phyloP scores from a whole-genome alignment of 2,888 invertebrate species.

The Lochmaea crataegi region DNA sequence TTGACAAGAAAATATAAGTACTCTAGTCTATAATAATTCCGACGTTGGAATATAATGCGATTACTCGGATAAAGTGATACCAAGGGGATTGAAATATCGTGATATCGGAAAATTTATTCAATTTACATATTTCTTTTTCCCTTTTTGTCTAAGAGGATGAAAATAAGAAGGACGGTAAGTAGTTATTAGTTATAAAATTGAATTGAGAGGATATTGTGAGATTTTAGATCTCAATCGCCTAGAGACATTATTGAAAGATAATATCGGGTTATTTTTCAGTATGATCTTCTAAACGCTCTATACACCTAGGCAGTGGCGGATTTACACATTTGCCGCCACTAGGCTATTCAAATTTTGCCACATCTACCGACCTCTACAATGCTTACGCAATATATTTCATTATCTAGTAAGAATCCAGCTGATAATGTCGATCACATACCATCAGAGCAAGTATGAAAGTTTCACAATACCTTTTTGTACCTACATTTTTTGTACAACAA shows the following conservation, averaged over 20 bases:
- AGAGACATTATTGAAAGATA: not conserved
- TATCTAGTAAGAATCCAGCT: too few relatives aligned
- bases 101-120: conserved; percentile 15
- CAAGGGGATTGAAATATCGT: conserved; percentile 11
- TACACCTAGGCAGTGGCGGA: too few relatives aligned
- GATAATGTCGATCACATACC: too few relatives aligned
- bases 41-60: conserved; percentile 19
- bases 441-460: too few relatives aligned
- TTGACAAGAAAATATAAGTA: not conserved
- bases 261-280: not conserved
- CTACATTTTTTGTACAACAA: too few relatives aligned
- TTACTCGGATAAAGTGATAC: conserved; percentile 26
- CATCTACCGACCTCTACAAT: too few relatives aligned
- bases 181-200: not conserved
- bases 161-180: not conserved
- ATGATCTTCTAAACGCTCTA: too few relatives aligned
- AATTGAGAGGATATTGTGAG: not conserved
- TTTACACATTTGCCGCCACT: too few relatives aligned
- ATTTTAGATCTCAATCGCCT: not conserved
- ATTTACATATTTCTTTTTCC: conserved; percentile 22
- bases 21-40: conserved; percentile 20
- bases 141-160: conserved; percentile 21
- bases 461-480: too few relatives aligned
- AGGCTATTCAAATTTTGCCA: too few relatives aligned
- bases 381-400: too few relatives aligned